phyloP scores from a whole-genome alignment of 2,888 invertebrate genomes.

The Erynnis tages region DNA sequence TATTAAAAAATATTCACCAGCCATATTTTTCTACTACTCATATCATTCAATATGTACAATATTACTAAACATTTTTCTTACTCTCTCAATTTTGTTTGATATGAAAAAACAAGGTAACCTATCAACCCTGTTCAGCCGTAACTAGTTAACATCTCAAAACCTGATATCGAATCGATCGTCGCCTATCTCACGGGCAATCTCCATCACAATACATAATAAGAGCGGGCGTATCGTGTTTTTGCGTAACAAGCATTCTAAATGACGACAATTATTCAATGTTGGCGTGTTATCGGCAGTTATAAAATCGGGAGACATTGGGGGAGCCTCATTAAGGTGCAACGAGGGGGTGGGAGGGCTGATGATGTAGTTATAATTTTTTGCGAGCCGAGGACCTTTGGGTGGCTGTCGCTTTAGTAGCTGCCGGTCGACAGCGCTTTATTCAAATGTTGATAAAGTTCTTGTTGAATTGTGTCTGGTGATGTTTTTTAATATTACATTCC shows the following conservation, averaged over 20 bases:
- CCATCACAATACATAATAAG: constrained; percentile 63
- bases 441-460: no score
- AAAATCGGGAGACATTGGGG: constrained; percentile 62
- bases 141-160: background rate
- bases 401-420: background rate
- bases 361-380: constrained; percentile 42
- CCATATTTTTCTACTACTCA: no score
- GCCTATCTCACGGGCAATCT: constrained; percentile 43
- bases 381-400: constrained; percentile 31
- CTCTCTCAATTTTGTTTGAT: no score
- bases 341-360: constrained; percentile 35
- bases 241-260: constrained; percentile 73
- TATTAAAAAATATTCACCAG: no score
- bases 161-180: constrained; percentile 9
- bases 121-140: background rate
- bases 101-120: background rate
- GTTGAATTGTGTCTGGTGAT: no score
- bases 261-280: constrained; percentile 79
- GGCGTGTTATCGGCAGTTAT: constrained; percentile 74
- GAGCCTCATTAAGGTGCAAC: constrained; percentile 64
- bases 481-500: no score
- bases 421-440: background rate
- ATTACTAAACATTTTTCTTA: no score
- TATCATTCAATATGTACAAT: no score
- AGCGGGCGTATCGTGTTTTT: constrained; percentile 62